phyloP scores from a whole-genome alignment of 2,113 vertebrate species.

The Nansenia antarctica region DNA sequence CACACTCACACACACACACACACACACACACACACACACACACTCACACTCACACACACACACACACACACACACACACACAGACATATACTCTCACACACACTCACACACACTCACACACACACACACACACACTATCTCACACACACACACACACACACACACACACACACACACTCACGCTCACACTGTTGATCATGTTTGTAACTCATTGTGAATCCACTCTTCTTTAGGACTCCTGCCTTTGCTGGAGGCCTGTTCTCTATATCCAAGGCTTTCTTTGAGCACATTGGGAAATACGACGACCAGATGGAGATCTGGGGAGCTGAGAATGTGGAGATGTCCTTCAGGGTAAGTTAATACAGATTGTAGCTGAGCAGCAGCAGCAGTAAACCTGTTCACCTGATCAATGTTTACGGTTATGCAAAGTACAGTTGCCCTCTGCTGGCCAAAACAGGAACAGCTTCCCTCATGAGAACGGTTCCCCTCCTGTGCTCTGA shows the following conservation, averaged over 20 bases:
- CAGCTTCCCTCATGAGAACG: no score
- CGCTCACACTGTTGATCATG: no score
- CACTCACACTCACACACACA: no score
- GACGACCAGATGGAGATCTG: constrained; percentile 90
- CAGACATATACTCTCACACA: no score
- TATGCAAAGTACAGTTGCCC: neutral
- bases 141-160: no score
- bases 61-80: no score
- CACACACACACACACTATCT: no score
- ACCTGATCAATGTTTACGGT: neutral
- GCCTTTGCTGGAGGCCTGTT: constrained; percentile 87
- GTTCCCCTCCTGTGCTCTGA: neutral
- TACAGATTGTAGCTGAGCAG: accelerated
- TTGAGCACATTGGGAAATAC: constrained; percentile 84
- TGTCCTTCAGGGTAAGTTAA: constrained; percentile 86
- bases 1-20: no score
- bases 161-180: no score
- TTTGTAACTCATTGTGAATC: neutral
- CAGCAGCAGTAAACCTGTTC: neutral
- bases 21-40: no score
- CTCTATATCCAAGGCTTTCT: constrained; percentile 85
- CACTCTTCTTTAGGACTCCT: constrained; percentile 70
- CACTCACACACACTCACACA: no score
- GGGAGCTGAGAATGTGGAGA: constrained; percentile 89
- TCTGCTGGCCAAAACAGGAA: constrained; percentile 4